Percentiles rank a stretch among this genome's conserved stretches.
Evolutionary conservation across 1,140 invertebrate genomes (phyloP).

Genomic region (Marisa cornuarietis): DNA sequence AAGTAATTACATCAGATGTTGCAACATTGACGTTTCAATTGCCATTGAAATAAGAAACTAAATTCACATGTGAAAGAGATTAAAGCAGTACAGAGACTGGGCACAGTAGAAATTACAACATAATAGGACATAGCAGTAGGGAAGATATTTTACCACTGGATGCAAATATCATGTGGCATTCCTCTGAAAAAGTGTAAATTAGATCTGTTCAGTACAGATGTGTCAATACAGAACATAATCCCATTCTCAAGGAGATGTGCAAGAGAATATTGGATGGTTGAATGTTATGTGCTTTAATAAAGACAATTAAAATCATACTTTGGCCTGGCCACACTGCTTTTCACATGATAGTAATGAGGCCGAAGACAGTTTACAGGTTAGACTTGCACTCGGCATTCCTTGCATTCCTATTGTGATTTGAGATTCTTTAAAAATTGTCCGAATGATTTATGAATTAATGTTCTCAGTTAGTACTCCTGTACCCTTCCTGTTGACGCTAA

Average conservation of each 20-base stretch:
- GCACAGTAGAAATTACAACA: no score
- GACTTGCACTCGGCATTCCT: not conserved
- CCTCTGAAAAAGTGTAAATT: no score
- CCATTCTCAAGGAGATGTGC: not conserved
- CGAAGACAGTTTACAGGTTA: no score
- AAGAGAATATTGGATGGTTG: not conserved
- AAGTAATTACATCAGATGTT: no score
- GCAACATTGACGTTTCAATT: not conserved
- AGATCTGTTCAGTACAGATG: no score
- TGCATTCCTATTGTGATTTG: not conserved
- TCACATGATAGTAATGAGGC: not conserved
- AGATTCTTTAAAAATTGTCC: not conserved
- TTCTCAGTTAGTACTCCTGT: slow-evolving; percentile 25
- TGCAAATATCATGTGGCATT: no score
- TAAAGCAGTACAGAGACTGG: no score
- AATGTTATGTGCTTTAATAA: not conserved
- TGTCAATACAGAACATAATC: no score
- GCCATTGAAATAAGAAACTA: not conserved
- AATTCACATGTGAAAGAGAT: not conserved
- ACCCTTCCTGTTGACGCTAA: slow-evolving; percentile 53
- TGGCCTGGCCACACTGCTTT: not conserved
- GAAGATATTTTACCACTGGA: no score
- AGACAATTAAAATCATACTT: not conserved
- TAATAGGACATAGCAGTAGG: no score
- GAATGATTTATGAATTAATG: slow-evolving; percentile 39